Conservation (phyloP, 2,797 vertebrate species). For the Orestias chungarensis region DNA sequence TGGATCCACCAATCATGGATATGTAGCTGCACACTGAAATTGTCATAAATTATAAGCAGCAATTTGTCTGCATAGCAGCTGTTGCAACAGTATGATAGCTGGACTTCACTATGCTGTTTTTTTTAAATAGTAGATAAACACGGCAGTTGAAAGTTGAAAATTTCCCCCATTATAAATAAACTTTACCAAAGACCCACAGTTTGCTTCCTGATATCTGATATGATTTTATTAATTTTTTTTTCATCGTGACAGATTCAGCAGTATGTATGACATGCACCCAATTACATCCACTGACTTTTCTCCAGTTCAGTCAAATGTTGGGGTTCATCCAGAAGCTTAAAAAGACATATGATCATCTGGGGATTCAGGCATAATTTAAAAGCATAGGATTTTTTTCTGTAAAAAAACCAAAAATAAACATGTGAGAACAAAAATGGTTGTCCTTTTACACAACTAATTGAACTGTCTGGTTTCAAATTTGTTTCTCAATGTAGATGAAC, state of each 20-base stretch:
- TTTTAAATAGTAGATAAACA: background rate
- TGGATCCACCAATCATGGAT: background rate
- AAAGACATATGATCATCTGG: background rate
- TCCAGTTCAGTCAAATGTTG: background rate
- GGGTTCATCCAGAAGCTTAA: background rate
- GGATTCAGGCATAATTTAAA: background rate
- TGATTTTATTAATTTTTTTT: background rate
- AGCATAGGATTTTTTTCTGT: no score
- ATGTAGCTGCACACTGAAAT: background rate
- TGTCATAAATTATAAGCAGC: background rate
- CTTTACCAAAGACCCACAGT: background rate
- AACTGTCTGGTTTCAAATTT: constrained; percentile 2
- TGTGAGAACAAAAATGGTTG: background rate
- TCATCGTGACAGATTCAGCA: background rate
- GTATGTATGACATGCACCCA: background rate
- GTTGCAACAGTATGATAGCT: background rate
- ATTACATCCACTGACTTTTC: background rate
- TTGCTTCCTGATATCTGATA: background rate
- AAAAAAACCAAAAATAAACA: no score
- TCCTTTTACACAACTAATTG: background rate
- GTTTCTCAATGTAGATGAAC: constrained; percentile 24
- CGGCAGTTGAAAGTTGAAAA: background rate
- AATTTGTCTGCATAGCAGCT: background rate
- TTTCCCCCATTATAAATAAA: background rate
- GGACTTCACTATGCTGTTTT: background rate